phyloP scores from a whole-genome alignment of 2,797 vertebrate species.

The Bradypodion ventrale region DNA sequence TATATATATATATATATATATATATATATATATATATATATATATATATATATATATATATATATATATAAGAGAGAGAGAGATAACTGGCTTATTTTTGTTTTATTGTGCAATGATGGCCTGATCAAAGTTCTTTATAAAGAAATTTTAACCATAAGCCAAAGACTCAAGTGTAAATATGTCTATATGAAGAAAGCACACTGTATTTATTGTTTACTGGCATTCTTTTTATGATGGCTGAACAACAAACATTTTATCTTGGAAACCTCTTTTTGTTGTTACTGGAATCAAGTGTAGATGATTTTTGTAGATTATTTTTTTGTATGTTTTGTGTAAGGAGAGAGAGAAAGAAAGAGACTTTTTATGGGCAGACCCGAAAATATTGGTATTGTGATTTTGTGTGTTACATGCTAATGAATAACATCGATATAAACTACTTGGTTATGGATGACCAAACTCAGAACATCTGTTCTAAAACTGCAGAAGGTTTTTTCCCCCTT shows the following conservation, averaged over 20 bases:
- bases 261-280: slow-evolving; percentile 83
- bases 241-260: slow-evolving; percentile 83
- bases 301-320: slow-evolving; percentile 89
- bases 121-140: slow-evolving; percentile 86
- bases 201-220: slow-evolving; percentile 99
- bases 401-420: slow-evolving; percentile 85
- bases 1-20: too few species aligned
- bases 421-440: slow-evolving; percentile 74
- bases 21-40: too few species aligned
- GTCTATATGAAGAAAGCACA: slow-evolving; percentile 99
- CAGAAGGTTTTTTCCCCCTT: slow-evolving; percentile 72
- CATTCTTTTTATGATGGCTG: slow-evolving; percentile 92
- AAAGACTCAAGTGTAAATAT: slow-evolving; percentile 99
- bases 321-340: slow-evolving; percentile 90
- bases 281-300: slow-evolving; percentile 84
- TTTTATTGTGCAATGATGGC: slow-evolving; percentile 89
- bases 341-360: slow-evolving; percentile 70
- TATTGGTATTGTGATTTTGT: slow-evolving; percentile 85
- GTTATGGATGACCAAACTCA: slow-evolving; percentile 73
- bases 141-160: slow-evolving; percentile 95
- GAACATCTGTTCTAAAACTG: slow-evolving; percentile 73
- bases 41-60: too few species aligned
- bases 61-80: too few species aligned
- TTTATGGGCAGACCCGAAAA: slow-evolving; percentile 81
- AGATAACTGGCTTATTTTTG: slow-evolving; percentile 80